A percentile compares a stretch with the other conserved stretches of the same genome.
Conservation (phyloP, 2,797 vertebrate genomes). For the Oryzias dopingdopingensis region DNA sequence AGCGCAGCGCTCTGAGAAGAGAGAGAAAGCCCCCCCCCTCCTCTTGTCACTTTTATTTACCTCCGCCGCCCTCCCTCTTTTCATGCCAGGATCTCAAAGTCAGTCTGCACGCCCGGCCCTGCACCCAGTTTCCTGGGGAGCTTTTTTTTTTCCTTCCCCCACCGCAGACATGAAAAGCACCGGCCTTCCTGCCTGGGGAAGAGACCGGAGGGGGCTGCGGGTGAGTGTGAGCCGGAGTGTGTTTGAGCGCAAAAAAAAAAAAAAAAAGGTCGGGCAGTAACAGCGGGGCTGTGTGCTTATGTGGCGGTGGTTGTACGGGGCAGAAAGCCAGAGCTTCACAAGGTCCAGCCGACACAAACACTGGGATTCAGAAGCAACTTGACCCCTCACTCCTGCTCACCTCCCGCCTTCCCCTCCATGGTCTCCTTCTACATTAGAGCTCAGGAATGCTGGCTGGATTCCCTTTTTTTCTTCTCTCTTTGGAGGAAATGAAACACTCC, state of each 20-base stretch:
- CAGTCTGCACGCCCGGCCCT: constrained; percentile 58
- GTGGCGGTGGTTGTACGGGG: constrained; percentile 57
- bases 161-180: constrained; percentile 82
- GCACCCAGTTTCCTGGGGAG: constrained; percentile 84
- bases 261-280: constrained; percentile 16
- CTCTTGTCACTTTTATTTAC: constrained; percentile 80
- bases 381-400: constrained; percentile 60
- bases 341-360: constrained; percentile 79
- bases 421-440: constrained; percentile 73
- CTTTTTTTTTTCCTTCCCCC: constrained; percentile 79
- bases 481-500: constrained; percentile 85
- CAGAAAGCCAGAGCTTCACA: constrained; percentile 78
- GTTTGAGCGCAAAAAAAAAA: constrained; percentile 16
- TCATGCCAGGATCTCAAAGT: constrained; percentile 85
- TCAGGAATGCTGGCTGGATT: constrained; percentile 78
- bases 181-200: constrained; percentile 84
- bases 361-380: constrained; percentile 82
- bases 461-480: constrained; percentile 50
- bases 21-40: constrained; percentile 53
- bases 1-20: constrained; percentile 28
- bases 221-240: constrained; percentile 24
- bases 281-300: constrained; percentile 52
- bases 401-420: constrained; percentile 37
- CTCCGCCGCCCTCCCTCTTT: constrained; percentile 80
- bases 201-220: constrained; percentile 59